Evolutionary conservation across 1,140 invertebrate genomes (phyloP), one percentile per base, ranked within the genome.

Genomic region (Megalopta genalis): DNA sequence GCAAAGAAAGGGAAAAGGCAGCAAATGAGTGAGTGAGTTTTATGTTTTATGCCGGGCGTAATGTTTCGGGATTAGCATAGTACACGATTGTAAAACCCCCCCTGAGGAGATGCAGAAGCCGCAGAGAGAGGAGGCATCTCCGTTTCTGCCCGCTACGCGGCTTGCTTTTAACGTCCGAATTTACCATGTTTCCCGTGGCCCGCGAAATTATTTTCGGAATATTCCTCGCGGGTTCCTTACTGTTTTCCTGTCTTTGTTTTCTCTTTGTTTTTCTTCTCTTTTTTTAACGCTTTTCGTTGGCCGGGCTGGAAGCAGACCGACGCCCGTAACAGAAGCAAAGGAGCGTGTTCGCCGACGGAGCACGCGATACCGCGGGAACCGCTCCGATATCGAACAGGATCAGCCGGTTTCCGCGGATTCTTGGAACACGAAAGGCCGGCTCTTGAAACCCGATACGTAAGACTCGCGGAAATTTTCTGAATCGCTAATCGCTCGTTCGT

Each of bases 1-100:
- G 75, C 46, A 77, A 76, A 59, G 23, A 83, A 68, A 69, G 49
- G 81, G 68, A 77, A 67, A 77, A 70, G 81, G 70, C 27, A 72
- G 82, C 77, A 86, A 83, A 86, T 81, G 87, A 88, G 83, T 80
- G 84, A 88, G 85, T 77, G 81, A 88, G 88, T 91, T 90, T 90
- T 90, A 90, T 91, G 87, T 91, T 90, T 90, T 90, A 90, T 90
- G 85, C 86, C 83, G 80, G 75, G 74, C 85, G 86, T 90, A 90
- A 90, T 86, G 89, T 88, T 83, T 79, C 82, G 70, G 85, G 89
- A 91, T 91, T 91, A 91, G 89, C 90, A 90, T 91, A 91, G 88
- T 87, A 88, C 89, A 90, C 88, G 87, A 90, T 85, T 90, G 87
- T 86, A 87, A 87, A 91, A 87, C 80, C 87, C 80, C 32, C 81